Evolutionary conservation across 2,888 invertebrate genomes (phyloP).

Genomic region (Phaedon cochleariae): DNA sequence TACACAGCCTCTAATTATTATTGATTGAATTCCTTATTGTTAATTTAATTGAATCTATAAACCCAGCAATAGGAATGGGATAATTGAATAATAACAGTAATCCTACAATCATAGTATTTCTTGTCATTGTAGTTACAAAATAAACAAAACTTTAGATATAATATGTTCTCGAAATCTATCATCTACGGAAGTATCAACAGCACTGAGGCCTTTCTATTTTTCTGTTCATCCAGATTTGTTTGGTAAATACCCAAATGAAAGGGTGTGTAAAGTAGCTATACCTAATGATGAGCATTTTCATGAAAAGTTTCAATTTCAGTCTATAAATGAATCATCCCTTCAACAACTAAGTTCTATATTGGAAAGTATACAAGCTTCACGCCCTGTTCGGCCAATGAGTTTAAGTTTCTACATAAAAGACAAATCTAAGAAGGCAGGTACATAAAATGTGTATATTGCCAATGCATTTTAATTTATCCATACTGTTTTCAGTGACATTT

Average conservation of each 20-base stretch:
- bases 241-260: slow-evolving; percentile 88
- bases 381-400: slow-evolving; percentile 68
- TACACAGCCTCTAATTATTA: too few relatives aligned
- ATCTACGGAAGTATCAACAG: slow-evolving; percentile 87
- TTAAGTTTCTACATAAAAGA: slow-evolving; percentile 84
- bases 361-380: slow-evolving; percentile 77
- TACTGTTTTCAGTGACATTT: slow-evolving; percentile 68
- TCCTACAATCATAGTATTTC: not conserved
- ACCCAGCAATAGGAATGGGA: too few relatives aligned
- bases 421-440: slow-evolving; percentile 55
- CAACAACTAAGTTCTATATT: slow-evolving; percentile 87
- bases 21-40: too few relatives aligned
- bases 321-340: slow-evolving; percentile 88
- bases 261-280: slow-evolving; percentile 64
- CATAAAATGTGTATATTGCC: slow-evolving; percentile 26
- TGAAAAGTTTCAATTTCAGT: slow-evolving; percentile 62
- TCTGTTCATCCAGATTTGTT: slow-evolving; percentile 96
- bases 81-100: too few relatives aligned
- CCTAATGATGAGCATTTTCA: not conserved
- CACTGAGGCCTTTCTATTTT: slow-evolving; percentile 93
- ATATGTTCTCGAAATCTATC: slow-evolving; percentile 75
- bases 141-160: slow-evolving; percentile 12
- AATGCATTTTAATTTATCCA: slow-evolving; percentile 21
- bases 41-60: too few relatives aligned
- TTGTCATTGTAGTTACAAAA: slow-evolving; percentile 3